Evolutionary conservation across 2,888 invertebrate genomes (phyloP).

Genomic region (Luffia ferchaultella): DNA sequence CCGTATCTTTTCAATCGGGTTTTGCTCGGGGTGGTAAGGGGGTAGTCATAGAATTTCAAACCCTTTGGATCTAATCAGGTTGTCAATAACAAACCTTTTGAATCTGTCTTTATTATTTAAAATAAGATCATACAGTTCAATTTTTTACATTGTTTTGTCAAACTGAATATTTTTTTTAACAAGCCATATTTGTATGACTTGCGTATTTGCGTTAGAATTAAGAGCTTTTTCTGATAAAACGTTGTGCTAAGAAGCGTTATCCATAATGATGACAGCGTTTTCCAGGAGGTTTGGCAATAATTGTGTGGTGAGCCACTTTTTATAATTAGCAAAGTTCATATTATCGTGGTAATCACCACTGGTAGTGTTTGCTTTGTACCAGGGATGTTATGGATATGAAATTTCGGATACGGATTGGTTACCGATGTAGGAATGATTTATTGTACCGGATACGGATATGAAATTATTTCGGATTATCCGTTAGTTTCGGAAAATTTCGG

Average conservation of each 20-base stretch:
- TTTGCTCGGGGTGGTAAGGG: conserved; percentile 5
- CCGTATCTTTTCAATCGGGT: conserved; percentile 5
- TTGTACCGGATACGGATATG: conserved; percentile 2
- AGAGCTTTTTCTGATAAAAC: not conserved
- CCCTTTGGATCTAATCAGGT: not conserved
- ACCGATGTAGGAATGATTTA: not conserved
- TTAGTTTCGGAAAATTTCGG: conserved; percentile 1
- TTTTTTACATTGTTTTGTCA: not conserved
- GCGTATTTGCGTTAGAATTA: conserved; percentile 1
- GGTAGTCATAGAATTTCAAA: conserved; percentile 4
- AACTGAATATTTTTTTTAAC: conserved; percentile 2
- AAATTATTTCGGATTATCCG: conserved; percentile 2
- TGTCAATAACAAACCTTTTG: conserved; percentile 2
- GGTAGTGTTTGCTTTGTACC: conserved; percentile 6
- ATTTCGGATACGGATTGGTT: conserved; percentile 1
- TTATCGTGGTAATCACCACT: conserved; percentile 11
- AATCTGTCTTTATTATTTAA: conserved; percentile 1
- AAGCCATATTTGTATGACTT: conserved; percentile 6
- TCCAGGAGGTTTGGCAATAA: conserved; percentile 8
- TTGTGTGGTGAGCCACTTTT: conserved; percentile 5
- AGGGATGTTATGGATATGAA: conserved; percentile 1
- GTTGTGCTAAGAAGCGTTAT: conserved; percentile 8
- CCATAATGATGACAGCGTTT: conserved; percentile 7
- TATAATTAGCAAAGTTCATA: conserved; percentile 9
- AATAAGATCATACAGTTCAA: conserved; percentile 4